Conservation (phyloP, 2,113 vertebrate species). For the Rhinichthys klamathensis region DNA sequence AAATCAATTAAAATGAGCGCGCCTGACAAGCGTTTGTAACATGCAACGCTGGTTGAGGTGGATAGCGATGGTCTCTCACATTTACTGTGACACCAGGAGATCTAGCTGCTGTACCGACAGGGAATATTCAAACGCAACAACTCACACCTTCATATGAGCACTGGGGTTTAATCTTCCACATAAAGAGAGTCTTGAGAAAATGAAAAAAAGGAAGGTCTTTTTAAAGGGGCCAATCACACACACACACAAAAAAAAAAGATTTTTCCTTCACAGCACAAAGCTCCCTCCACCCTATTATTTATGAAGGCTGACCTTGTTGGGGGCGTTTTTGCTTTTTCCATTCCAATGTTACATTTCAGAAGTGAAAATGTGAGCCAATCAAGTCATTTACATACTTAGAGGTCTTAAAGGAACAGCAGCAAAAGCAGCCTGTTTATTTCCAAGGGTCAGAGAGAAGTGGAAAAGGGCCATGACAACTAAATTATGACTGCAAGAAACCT, state of each 20-base stretch:
- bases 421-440: not conserved
- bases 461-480: not conserved
- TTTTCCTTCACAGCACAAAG: not conserved
- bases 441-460: slow-evolving; percentile 5
- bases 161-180: not conserved
- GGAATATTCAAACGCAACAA: slow-evolving; percentile 10
- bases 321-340: not conserved
- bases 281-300: not conserved
- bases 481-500: not conserved
- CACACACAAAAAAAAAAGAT: not conserved
- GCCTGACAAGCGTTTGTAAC: slow-evolving; percentile 68
- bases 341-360: not conserved
- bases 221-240: not conserved
- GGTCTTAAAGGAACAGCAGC: not conserved
- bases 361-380: not conserved
- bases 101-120: not conserved
- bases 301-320: not conserved
- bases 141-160: not conserved
- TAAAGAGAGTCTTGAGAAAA: not conserved
- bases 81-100: not conserved
- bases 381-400: not conserved
- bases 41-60: slow-evolving; percentile 64
- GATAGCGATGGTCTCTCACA: slow-evolving; percentile 57
- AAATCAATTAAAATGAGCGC: slow-evolving; percentile 78
- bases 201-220: not conserved